A percentile compares a stretch with the other conserved stretches of the same genome.
These are phyloP conservation scores for Caenorhabditis virilis DNA, from an alignment of 2,888 invertebrate genomes.

Conservation along the genomic window DNA sequence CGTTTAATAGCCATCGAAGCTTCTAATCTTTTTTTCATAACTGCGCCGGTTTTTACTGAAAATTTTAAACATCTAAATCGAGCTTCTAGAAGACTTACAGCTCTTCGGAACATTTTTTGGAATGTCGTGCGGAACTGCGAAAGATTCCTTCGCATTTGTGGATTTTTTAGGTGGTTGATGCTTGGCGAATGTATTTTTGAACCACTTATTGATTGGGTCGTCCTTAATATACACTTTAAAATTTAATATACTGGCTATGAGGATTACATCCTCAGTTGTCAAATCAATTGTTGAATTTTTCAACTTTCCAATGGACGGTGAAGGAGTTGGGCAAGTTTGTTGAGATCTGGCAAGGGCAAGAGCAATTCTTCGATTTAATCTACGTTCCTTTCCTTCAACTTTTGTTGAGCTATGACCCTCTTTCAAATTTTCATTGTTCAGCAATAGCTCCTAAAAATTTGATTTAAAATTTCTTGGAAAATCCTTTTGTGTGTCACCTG, in stretches of 20 bases:
- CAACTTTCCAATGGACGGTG: constrained; percentile 11
- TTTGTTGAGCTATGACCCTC: neutral
- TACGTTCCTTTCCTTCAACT: constrained; percentile 1
- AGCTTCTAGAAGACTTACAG: constrained; percentile 16
- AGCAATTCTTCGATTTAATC: constrained; percentile 4
- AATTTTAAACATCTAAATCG: neutral
- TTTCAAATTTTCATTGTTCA: constrained; percentile 3
- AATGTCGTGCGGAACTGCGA: constrained; percentile 12
- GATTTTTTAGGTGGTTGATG: constrained; percentile 6
- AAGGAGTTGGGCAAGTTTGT: neutral
- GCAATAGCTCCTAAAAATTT: constrained; percentile 17
- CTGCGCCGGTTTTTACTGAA: constrained; percentile 11
- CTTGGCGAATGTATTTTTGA: constrained; percentile 27
- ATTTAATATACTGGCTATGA: neutral
- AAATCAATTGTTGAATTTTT: constrained; percentile 28
- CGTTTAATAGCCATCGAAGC: constrained; percentile 20
- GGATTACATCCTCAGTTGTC: constrained; percentile 20
- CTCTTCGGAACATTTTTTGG: constrained; percentile 24
- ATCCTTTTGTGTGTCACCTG: neutral
- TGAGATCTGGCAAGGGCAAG: constrained; percentile 3
- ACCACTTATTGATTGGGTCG: constrained; percentile 31
- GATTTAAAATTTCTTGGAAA: neutral
- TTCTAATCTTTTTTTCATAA: constrained; percentile 25
- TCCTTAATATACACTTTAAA: constrained; percentile 9
- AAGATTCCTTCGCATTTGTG: neutral